Evolutionary conservation across 2,888 invertebrate species (phyloP).

Genomic region (Cancer borealis): DNA sequence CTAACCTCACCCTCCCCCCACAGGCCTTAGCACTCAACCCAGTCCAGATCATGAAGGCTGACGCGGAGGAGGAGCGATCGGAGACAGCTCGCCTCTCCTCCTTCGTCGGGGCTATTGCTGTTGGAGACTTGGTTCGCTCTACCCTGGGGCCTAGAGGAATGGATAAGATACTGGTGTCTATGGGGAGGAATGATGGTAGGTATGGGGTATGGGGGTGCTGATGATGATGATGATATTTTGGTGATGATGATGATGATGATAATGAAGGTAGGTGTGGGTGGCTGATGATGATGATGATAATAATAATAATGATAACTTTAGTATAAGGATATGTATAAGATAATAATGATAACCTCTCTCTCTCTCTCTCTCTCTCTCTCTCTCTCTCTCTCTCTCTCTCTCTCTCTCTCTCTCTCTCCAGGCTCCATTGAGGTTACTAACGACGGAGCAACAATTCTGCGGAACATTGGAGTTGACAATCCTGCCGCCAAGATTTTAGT

Average conservation of each 20-base stretch:
- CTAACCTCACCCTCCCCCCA: background rate
- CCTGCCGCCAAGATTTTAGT: constrained; percentile 99
- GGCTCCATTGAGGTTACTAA: constrained; percentile 94
- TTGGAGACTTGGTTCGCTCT: constrained; percentile 98
- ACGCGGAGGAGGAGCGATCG: constrained; percentile 98
- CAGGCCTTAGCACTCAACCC: constrained; percentile 88
- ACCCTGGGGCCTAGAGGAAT: constrained; percentile 99
- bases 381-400: constrained; percentile 28
- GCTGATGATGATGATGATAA: background rate
- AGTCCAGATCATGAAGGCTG: constrained; percentile 94
- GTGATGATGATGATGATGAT: no score
- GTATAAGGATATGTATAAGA: background rate
- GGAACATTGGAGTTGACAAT: constrained; percentile 97
- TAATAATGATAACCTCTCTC: background rate
- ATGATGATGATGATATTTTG: background rate
- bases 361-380: constrained; percentile 4
- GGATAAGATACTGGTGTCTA: constrained; percentile 93
- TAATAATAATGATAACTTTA: background rate
- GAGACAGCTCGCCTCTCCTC: constrained; percentile 98
- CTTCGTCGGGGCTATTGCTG: constrained; percentile 98
- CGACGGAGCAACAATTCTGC: constrained; percentile 99
- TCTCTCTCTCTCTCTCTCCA: constrained; percentile 28
- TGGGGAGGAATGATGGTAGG: constrained; percentile 85
- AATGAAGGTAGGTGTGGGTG: no score
- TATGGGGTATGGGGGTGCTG: constrained; percentile 77